Percentiles rank a stretch among this genome's conserved stretches.
Evolutionary conservation across 2,797 vertebrate species (phyloP).

Genomic region (Sparidentex hasta): DNA sequence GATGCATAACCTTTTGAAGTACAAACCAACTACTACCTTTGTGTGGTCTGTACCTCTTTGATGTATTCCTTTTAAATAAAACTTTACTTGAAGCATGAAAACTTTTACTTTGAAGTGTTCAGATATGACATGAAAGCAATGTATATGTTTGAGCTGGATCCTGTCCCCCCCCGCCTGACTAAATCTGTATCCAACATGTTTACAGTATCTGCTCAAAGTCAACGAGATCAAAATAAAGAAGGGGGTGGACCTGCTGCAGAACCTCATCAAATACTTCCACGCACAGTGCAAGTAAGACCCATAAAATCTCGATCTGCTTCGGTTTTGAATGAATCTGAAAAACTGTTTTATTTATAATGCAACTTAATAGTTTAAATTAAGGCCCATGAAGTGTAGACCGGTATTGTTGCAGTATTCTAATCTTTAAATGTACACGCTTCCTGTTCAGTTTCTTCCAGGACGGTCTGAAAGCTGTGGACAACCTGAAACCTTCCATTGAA

Average conservation of each 20-base stretch:
- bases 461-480: conserved; percentile 97
- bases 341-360: background rate
- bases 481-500: conserved; percentile 97
- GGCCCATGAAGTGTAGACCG: background rate
- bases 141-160: conserved; percentile 30
- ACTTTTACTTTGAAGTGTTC: conserved; percentile 42
- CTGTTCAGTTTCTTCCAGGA: conserved; percentile 96
- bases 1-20: background rate
- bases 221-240: conserved; percentile 99
- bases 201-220: conserved; percentile 98
- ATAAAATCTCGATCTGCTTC: background rate
- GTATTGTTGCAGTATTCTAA: too few relatives aligned
- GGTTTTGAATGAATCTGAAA: background rate
- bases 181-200: conserved; percentile 49
- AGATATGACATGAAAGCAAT: conserved; percentile 46
- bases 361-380: background rate
- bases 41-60: conserved; percentile 1
- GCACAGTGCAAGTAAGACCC: conserved; percentile 98
- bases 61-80: conserved; percentile 20
- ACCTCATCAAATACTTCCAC: conserved; percentile 99
- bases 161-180: background rate
- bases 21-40: background rate
- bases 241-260: conserved; percentile 98
- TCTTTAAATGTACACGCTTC: background rate
- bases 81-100: conserved; percentile 14